A percentile compares a stretch with the other conserved stretches of the same genome.
These are phyloP conservation scores for Orthosia gothica DNA, from an alignment of 2,888 invertebrate species.

Conservation along the genomic window DNA sequence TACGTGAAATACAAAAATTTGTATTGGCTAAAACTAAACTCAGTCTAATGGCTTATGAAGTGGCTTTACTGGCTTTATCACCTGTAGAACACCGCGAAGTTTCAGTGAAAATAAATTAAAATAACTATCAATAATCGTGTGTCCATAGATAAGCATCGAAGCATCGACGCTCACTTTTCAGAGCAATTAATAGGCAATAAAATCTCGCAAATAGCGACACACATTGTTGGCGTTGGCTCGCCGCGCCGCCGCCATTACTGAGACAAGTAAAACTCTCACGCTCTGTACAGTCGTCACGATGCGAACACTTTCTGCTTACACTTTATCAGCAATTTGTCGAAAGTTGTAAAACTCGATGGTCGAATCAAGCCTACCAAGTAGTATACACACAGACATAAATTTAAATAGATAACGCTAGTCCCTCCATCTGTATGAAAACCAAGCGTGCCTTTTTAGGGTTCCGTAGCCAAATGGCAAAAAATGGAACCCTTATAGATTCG, in stretches of 20 bases:
- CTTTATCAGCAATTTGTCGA: not conserved
- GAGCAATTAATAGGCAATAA: conserved; percentile 83
- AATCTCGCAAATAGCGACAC: conserved; percentile 71
- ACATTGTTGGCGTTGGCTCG: conserved; percentile 62
- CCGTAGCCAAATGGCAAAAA: no score
- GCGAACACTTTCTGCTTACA: conserved; percentile 1
- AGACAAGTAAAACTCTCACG: conserved; percentile 67
- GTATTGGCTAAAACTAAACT: no score
- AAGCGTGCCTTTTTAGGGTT: no score
- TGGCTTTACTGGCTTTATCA: not conserved
- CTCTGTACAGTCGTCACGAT: conserved; percentile 41
- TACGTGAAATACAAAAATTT: no score
- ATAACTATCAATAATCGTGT: conserved; percentile 1
- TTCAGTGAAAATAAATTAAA: conserved; percentile 15
- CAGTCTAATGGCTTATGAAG: no score
- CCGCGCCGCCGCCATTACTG: conserved; percentile 66
- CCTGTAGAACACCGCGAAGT: not conserved
- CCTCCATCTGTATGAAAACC: no score
- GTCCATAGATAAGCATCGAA: conserved; percentile 64
- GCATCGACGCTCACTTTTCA: conserved; percentile 75
- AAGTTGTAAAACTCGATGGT: not conserved
- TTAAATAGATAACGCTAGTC: no score
- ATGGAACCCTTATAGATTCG: no score
- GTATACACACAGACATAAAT: no score
- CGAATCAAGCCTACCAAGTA: no score